phyloP scores from a whole-genome alignment of 2,888 invertebrate genomes.

The Rhagonycha lutea region DNA sequence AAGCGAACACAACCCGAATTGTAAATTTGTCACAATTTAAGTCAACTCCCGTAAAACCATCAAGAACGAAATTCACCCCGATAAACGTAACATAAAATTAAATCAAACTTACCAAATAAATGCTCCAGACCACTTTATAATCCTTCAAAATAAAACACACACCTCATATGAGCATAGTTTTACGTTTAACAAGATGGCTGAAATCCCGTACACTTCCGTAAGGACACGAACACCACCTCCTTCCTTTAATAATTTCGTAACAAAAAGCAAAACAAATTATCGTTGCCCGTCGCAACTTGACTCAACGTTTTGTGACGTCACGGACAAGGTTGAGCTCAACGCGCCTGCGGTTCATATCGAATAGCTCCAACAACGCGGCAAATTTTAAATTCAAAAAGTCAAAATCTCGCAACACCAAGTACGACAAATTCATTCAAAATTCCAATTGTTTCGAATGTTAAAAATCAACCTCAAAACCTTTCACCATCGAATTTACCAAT shows the following conservation, averaged over 20 bases:
- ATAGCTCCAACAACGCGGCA: slow-evolving; percentile 28
- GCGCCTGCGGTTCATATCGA: slow-evolving; percentile 40
- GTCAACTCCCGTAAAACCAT: background rate
- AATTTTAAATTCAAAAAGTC: slow-evolving; percentile 6
- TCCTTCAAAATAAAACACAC: slow-evolving; percentile 53
- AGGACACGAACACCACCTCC: slow-evolving; percentile 13
- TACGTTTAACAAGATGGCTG: slow-evolving; percentile 56
- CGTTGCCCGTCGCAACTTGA: slow-evolving; percentile 42
- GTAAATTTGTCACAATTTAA: background rate
- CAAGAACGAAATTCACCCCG: background rate
- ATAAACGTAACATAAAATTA: background rate
- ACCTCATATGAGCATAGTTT: slow-evolving; percentile 57
- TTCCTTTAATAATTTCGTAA: background rate
- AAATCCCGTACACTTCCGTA: slow-evolving; percentile 53
- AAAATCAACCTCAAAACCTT: background rate
- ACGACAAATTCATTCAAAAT: background rate
- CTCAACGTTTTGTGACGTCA: slow-evolving; percentile 46
- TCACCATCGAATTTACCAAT: background rate
- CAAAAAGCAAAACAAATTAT: slow-evolving; percentile 7
- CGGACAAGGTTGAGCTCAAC: slow-evolving; percentile 47
- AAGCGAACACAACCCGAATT: slow-evolving; percentile 19
- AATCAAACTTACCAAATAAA: slow-evolving; percentile 54
- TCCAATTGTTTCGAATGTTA: background rate
- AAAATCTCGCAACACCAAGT: background rate
- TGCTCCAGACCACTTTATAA: slow-evolving; percentile 49